A percentile compares a stretch with the other conserved stretches of the same genome.
phyloP scores from a whole-genome alignment of 2,797 vertebrate species.

The Dendrocincla fuliginosa region DNA sequence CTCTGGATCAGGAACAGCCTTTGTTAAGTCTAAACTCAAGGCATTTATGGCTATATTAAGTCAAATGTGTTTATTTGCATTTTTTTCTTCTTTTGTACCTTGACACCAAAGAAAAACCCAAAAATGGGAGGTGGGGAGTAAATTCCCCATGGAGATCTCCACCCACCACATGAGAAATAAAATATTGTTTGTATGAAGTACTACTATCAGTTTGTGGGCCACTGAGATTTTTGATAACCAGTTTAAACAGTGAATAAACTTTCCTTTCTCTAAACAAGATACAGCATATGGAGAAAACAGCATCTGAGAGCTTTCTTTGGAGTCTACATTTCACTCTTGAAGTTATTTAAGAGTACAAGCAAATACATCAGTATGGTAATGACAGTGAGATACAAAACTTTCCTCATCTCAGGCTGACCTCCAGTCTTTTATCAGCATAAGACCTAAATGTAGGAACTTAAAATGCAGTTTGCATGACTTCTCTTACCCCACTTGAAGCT shows the following conservation, averaged over 20 bases:
- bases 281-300: neutral
- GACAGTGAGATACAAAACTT: neutral
- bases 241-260: neutral
- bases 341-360: neutral
- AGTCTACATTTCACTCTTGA: neutral
- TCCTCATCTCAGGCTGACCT: neutral
- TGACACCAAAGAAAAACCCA: neutral
- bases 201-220: neutral
- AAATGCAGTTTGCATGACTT: neutral
- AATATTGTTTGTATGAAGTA: neutral
- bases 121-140: fast-evolving
- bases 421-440: neutral
- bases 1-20: neutral
- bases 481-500: neutral
- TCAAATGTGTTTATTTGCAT: neutral
- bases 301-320: neutral
- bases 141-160: neutral
- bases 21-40: neutral
- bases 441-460: neutral
- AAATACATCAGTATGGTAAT: neutral
- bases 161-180: neutral
- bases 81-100: neutral
- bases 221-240: neutral
- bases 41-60: neutral
- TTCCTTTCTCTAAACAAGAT: neutral